Base-by-base conservation (phyloP, 2,797 vertebrate species). In the Cyclopterus lumpus region DNA sequence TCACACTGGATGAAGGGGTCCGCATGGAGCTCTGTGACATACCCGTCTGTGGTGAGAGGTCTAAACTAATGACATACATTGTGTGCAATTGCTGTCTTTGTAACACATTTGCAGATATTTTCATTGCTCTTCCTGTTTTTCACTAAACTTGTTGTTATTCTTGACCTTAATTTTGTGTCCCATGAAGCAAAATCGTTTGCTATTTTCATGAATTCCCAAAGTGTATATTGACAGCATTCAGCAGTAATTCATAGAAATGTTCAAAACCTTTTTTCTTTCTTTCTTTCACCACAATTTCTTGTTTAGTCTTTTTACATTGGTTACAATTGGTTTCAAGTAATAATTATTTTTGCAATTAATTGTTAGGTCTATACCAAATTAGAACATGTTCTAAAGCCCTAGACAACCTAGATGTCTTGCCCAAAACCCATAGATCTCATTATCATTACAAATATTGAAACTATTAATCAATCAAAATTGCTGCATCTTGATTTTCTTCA, bases 11-110 rank as follows among this genome's bases (percentile, higher is more conserved):
- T 5, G 98, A 99, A 84, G 92, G 95, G 15, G 94, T 99, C 15
- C 96, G 96, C 79, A 96, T 96, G 51, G 98, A 99, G 91, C 93
- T 98, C 63, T 99, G 98, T 2, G 97, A 99, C 51, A 98, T 99
- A 70, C 93, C 96, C 0, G 89, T 97, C 1, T 99, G 98, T 8
- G 97, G 98, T 99, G 93, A 96, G 86, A 12, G 5, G 42, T 26
- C 1, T 8, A 4, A 4, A 12, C 6, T 62, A 8, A 51, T 40
- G 32, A 49, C 15, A 46, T 49, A 57, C 6, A 53, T 20, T 6
- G 11, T 15, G n/a, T 53, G 11, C 34, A 40, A 49, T 42, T 42
- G 38, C 1, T 58, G 26, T 55, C 1, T 42, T 51, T 30, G 15
- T 8, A 28, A 12, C 22, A n/a, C 11, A n/a, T 34, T 36, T 32